Evolutionary conservation across 2,797 vertebrate genomes (phyloP).

Genomic region (Anguilla pacifica): DNA sequence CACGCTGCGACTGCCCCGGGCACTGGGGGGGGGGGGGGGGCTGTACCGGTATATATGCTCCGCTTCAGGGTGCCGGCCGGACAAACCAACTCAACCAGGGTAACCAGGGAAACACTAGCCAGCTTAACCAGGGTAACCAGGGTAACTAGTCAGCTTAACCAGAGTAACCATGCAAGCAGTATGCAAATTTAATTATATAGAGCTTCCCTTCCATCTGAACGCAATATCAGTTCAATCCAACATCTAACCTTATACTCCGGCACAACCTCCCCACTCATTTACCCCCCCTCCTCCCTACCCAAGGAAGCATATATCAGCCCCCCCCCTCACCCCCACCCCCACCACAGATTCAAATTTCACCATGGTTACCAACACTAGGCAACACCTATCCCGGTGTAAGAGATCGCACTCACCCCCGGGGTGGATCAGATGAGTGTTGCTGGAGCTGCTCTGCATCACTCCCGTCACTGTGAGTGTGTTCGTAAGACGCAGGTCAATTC

Average conservation of each 20-base stretch:
- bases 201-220: neutral
- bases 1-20: neutral
- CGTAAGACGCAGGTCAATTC: neutral
- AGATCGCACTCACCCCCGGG: neutral
- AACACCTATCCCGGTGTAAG: too few species aligned
- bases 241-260: neutral
- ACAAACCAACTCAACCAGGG: too few species aligned
- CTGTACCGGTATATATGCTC: neutral
- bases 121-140: too few species aligned
- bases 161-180: neutral
- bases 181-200: neutral
- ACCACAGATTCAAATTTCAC: neutral
- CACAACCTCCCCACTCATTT: neutral
- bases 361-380: neutral
- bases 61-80: neutral
- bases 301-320: neutral
- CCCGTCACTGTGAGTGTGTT: neutral
- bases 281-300: neutral
- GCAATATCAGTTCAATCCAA: neutral
- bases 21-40: neutral
- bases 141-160: too few species aligned
- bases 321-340: neutral
- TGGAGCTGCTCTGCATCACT: neutral
- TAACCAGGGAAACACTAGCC: too few species aligned
- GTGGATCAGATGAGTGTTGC: too few species aligned